A percentile compares a stretch with the other conserved stretches of the same genome.
These are phyloP conservation scores for Stichopus chloronotus DNA, from an alignment of 35 echinoderm and acorn worm genomes.

Conservation along the genomic window DNA sequence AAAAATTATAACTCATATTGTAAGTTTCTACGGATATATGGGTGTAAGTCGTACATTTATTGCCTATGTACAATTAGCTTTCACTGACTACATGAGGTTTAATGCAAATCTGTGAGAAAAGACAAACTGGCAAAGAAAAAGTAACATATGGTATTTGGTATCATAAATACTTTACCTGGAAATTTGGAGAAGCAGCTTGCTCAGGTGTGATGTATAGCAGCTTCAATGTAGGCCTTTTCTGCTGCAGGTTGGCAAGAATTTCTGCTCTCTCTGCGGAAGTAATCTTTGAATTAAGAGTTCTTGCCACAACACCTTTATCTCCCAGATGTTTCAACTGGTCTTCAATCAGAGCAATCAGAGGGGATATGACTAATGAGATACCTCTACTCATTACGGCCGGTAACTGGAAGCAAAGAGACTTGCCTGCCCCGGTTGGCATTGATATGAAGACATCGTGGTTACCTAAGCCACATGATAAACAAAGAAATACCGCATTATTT, in stretches of 20 bases:
- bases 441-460: slow-evolving; percentile 87
- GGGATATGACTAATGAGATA: slow-evolving; percentile 86
- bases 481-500: neutral
- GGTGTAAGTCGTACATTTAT: too few relatives aligned
- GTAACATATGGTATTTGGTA: neutral
- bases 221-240: slow-evolving; percentile 74
- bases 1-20: too few relatives aligned
- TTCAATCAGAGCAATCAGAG: slow-evolving; percentile 95
- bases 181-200: slow-evolving; percentile 74
- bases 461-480: slow-evolving; percentile 32
- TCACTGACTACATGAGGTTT: too few relatives aligned
- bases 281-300: slow-evolving; percentile 89
- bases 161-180: slow-evolving; percentile 54
- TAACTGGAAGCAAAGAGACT: slow-evolving; percentile 97
- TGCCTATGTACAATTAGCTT: too few relatives aligned
- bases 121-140: too few relatives aligned
- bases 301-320: slow-evolving; percentile 68
- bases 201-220: slow-evolving; percentile 97
- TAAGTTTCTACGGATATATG: too few relatives aligned
- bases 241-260: slow-evolving; percentile 71
- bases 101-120: too few relatives aligned
- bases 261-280: slow-evolving; percentile 68
- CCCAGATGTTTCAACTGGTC: slow-evolving; percentile 92
- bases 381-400: slow-evolving; percentile 78
- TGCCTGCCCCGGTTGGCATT: slow-evolving; percentile 98